These are phyloP conservation scores for Pemphigus obesinymphae DNA, from an alignment of 1,140 invertebrate species.

Conservation along the genomic window DNA sequence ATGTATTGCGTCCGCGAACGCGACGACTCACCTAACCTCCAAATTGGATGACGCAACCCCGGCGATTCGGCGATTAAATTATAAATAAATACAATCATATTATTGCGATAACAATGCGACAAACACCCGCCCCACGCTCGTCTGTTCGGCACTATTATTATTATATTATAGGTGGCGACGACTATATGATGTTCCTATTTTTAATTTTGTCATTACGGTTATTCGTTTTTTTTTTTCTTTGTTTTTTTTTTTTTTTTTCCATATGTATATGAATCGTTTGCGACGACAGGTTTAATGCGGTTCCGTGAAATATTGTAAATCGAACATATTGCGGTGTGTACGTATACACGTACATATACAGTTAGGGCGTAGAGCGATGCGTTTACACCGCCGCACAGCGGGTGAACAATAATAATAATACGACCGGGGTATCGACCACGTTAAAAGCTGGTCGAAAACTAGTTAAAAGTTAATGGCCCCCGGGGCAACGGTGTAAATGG, in stretches of 20 bases:
- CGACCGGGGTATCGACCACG: background rate
- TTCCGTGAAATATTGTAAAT: background rate
- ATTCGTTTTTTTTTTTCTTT: background rate
- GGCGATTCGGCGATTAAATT: no score
- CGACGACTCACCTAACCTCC: no score
- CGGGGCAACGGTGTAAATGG: background rate
- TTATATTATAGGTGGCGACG: no score
- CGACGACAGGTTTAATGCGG: conserved; percentile 1
- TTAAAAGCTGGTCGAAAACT: background rate
- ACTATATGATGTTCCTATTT: no score
- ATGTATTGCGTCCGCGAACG: no score
- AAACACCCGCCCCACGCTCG: no score
- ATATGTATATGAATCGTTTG: background rate
- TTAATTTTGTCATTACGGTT: no score
- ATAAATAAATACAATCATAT: no score
- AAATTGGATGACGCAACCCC: no score
- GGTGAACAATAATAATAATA: background rate
- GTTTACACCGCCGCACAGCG: no score
- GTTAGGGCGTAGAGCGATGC: background rate
- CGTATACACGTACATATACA: background rate
- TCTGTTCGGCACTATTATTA: no score
- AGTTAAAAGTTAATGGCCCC: background rate
- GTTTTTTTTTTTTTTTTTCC: background rate
- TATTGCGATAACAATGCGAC: no score
- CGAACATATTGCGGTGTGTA: background rate